These are phyloP conservation scores for Eupelmus urozonus DNA, from an alignment of 2,888 invertebrate species.

Conservation along the genomic window DNA sequence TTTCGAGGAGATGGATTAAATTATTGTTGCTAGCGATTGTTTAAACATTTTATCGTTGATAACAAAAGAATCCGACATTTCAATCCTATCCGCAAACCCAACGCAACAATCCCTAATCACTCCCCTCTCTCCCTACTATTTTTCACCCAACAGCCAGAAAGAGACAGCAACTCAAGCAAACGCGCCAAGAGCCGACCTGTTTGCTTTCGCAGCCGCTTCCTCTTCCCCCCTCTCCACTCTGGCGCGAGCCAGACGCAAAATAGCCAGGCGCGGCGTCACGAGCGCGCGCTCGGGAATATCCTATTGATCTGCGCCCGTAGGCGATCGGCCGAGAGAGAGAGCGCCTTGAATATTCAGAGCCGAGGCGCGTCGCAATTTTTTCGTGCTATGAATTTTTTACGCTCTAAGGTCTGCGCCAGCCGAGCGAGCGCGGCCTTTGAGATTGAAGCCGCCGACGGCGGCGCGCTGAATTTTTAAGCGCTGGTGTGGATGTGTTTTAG, in stretches of 20 bases:
- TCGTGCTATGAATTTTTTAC: constrained; percentile 16
- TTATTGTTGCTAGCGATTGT: no score
- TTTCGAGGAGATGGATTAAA: no score
- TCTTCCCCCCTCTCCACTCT: not conserved
- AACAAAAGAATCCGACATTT: no score
- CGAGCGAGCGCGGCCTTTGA: not conserved
- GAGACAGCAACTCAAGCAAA: no score
- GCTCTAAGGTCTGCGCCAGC: not conserved
- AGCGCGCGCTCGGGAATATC: constrained; percentile 11
- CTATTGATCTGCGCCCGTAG: constrained; percentile 26
- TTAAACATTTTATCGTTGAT: no score
- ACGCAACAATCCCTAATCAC: no score
- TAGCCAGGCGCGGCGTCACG: constrained; percentile 4
- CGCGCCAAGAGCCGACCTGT: constrained; percentile 1
- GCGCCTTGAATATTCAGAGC: constrained; percentile 49
- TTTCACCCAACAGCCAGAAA: no score
- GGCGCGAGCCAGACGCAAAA: not conserved
- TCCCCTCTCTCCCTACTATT: no score
- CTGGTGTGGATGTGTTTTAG: no score
- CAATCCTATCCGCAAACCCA: no score
- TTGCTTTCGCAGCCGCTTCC: constrained; percentile 40
- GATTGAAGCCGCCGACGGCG: no score
- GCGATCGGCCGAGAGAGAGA: constrained; percentile 2
- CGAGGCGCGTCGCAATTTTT: constrained; percentile 13
- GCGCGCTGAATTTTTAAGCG: no score